Percentiles rank a stretch among this genome's conserved stretches.
These are phyloP conservation scores for Bombus vancouverensis DNA, from an alignment of 1,140 invertebrate species.

Conservation along the genomic window DNA sequence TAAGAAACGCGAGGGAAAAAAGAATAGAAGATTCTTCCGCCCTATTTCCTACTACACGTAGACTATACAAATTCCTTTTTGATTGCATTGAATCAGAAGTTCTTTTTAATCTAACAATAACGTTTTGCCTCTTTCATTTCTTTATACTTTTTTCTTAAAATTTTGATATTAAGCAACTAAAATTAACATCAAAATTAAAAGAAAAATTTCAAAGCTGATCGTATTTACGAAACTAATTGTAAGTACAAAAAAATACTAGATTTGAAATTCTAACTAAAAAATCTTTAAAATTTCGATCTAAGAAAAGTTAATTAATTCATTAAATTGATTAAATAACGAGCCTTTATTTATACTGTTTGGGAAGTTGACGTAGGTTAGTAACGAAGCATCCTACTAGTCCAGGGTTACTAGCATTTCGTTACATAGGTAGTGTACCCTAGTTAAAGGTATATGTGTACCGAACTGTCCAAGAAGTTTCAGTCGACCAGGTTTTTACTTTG, in stretches of 20 bases:
- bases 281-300: background rate
- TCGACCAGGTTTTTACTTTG: constrained; percentile 64
- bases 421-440: constrained; percentile 44
- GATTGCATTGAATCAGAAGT: background rate
- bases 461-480: constrained; percentile 50
- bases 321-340: background rate
- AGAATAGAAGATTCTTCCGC: constrained; percentile 41
- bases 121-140: background rate
- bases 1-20: constrained; percentile 34
- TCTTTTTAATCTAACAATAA: background rate
- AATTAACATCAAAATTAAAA: background rate
- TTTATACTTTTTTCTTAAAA: background rate
- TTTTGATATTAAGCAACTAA: background rate
- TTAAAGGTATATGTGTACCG: constrained; percentile 5
- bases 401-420: constrained; percentile 18
- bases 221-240: background rate
- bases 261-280: background rate
- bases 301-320: background rate
- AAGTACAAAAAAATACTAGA: background rate
- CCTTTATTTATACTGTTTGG: background rate
- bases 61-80: constrained; percentile 20
- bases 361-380: constrained; percentile 16
- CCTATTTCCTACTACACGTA: constrained; percentile 37
- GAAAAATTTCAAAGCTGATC: background rate
- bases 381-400: constrained; percentile 15